Evolutionary conservation across 2,888 invertebrate genomes (phyloP), one percentile per base, ranked within the genome.

Genomic region (Lottia scabra): DNA sequence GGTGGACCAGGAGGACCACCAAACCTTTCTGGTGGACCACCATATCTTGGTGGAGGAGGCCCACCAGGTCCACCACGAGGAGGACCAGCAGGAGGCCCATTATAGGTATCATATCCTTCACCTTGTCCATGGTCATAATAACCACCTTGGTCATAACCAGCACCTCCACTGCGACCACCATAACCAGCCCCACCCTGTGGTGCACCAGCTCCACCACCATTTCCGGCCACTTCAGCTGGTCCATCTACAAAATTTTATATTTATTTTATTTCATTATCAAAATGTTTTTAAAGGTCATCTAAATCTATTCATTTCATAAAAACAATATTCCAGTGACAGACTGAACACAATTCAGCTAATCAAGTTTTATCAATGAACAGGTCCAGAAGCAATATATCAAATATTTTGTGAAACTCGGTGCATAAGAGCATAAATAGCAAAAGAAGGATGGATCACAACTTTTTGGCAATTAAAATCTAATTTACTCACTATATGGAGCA

Each of bases 401-500:
- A n/a, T n/a, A n/a, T n/a, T n/a, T n/a, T n/a, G n/a, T n/a, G n/a
- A n/a, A n/a, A n/a, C n/a, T n/a, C n/a, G n/a, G n/a, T n/a, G n/a
- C n/a, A n/a, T n/a, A n/a, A n/a, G n/a, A n/a, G n/a, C n/a, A n/a
- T n/a, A n/a, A n/a, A n/a, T n/a, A n/a, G n/a, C n/a, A n/a, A n/a
- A n/a, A n/a, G n/a, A n/a, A n/a, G n/a, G n/a, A n/a, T n/a, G n/a
- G n/a, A n/a, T n/a, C n/a, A n/a, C n/a, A n/a, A n/a, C n/a, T n/a
- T n/a, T n/a, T n/a, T n/a, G n/a, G n/a, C n/a, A n/a, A n/a, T n/a
- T n/a, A n/a, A n/a, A n/a, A n/a, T n/a, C n/a, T n/a, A n/a, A 48
- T 38, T 23, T 68, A 80, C 83, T 71, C 80, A 80, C 82, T 79
- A 75, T 82, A 86, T 10, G 83, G 86, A 19, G 84, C 80, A 26